A percentile compares a stretch with the other conserved stretches of the same genome.
Conservation (phyloP, 2,113 vertebrate species). For the Uropsilus gracilis region DNA sequence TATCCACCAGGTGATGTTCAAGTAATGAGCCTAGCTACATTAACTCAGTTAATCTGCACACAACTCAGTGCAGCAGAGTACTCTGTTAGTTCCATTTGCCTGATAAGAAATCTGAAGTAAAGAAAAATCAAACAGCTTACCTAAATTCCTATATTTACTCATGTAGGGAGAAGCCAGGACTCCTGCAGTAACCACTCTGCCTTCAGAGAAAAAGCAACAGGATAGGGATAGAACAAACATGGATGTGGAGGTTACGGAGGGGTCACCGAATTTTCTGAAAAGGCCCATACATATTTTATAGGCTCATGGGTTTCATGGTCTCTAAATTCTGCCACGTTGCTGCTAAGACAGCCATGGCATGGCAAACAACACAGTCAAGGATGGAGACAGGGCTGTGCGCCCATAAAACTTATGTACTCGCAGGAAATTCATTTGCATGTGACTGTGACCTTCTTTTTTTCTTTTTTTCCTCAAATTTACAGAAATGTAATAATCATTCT, state of each 20-base stretch:
- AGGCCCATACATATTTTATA: not conserved
- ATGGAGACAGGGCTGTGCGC: not conserved
- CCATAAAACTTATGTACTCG: not conserved
- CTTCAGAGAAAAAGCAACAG: not conserved
- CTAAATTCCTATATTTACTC: not conserved
- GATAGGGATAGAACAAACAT: not conserved
- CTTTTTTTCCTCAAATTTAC: not conserved
- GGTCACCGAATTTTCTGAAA: no score
- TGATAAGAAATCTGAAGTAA: not conserved
- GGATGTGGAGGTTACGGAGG: not conserved
- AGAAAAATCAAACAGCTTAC: not conserved
- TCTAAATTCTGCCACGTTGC: not conserved
- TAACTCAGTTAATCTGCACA: not conserved
- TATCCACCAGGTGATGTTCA: not conserved
- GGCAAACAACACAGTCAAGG: not conserved
- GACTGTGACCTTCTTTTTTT: not conserved
- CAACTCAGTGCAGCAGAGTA: not conserved
- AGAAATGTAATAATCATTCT: not conserved
- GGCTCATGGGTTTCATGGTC: not conserved
- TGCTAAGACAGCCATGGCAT: not conserved
- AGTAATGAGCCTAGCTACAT: not conserved
- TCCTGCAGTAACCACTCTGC: fast-evolving
- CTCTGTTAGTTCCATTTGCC: not conserved
- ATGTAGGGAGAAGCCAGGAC: not conserved
- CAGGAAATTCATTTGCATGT: not conserved